Base-by-base conservation (phyloP, 2,113 vertebrate genomes). In the Fulica atra region DNA sequence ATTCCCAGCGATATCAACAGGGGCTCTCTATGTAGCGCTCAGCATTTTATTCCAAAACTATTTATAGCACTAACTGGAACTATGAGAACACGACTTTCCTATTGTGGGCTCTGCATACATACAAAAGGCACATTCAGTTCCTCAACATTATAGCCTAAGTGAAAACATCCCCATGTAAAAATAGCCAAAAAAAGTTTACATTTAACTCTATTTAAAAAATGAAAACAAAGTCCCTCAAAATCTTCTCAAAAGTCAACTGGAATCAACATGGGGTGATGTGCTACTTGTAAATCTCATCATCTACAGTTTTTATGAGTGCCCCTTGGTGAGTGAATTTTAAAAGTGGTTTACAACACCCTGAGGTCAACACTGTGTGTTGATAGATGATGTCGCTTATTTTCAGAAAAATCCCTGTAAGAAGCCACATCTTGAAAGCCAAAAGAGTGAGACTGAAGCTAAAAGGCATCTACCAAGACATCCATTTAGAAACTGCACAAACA, bases 141-240 rank as follows among this genome's bases (percentile, higher is more conserved):
- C 54, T 86, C 40, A 76, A 89, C 83, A 79, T 10, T 72, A 70
- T 6, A 93, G 65, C 33, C 83, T 95, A 95, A 97, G 92, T 89
- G 59, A 95, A 97, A 98, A 96, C 97, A 97, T 64, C 66, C 36
- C 53, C 13, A 15, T 13, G 4, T 35, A 88, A 95, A 91, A 91
- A 90, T 77, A 90, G 91, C 16, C 48, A 38, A 80, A 81, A 81
- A 74, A 66, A 89, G 63, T 83, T 97, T 88, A 60, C 81, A 88
- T 90, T 71, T 71, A 93, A 81, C 7, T 15, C 51, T 50, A 40
- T 16, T 71, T 9, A 4, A 38, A 78, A 84, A 81, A 73, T 74
- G 9, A 68, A 85, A 88, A 20, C 4, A 13, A 80, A 71, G 17
- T 83, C 46, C 42, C 40, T 7, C 16, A 19, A 74, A 89, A 71